Base-by-base conservation (phyloP, 2,888 invertebrate species). In the Drosophila eohydei region DNA sequence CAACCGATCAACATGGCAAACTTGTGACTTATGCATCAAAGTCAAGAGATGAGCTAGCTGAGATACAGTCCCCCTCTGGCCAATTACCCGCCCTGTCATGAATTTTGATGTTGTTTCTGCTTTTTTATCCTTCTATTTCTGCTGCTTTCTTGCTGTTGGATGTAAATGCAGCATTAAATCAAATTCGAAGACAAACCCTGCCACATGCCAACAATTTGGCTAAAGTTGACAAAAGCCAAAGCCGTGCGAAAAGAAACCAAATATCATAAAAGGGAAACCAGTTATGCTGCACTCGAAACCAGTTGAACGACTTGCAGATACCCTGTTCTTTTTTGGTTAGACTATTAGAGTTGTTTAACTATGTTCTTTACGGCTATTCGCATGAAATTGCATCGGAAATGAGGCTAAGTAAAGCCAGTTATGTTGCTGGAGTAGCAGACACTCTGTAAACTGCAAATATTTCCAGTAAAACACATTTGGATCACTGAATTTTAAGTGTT, bases 121-220 rank as follows among this genome's bases (percentile, higher is more conserved):
- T 34, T 52, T 62, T 32, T 46, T 64, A 16, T 30, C 21, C 14
- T 41, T 41, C 16, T 12, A 28, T 30, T 41, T 3, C 21, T 34
- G 11, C 7, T 3, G 21, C 21, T 32, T 11, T 4, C 21, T 32
- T 21, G 21, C 32, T 32, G 12, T 5, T 32, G 7, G 34, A 90
- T 90, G 85, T 77, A 90, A 90, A 86, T 90, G 88, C 75, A 67
- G 87, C 90, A 80, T 70, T 90, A 86, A 86, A 86, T 86, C 85
- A 90, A 90, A 88, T 74, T 78, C 81, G 71, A 73, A 65, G 58
- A 60, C 71, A 74, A 72, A 67, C 50, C 60, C 60, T 30, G 71
- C 65, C 79, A 77, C 81, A 81, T 76, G 88, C 77, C 85, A 74
- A 69, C 88, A 84, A 84, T 89, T 84, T 88, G 55, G 61, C 59